phyloP scores from a whole-genome alignment of 2,113 vertebrate species.

The Nothobranchius furzeri region DNA sequence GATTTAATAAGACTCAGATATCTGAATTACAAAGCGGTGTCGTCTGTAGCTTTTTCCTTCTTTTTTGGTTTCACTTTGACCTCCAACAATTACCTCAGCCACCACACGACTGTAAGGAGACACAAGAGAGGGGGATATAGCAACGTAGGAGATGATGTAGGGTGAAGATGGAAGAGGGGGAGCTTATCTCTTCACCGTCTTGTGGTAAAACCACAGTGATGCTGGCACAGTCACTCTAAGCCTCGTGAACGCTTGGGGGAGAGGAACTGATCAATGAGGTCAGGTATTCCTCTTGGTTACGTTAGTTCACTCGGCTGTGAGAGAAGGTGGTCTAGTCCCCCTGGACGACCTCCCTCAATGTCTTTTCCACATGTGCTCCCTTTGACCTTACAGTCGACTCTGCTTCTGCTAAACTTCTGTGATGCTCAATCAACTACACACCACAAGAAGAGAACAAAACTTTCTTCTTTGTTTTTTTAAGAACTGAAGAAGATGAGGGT shows the following conservation, averaged over 20 bases:
- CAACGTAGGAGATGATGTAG: neutral
- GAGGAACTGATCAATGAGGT: slow-evolving; percentile 81
- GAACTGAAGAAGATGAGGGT: slow-evolving; percentile 9
- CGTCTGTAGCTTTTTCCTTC: slow-evolving; percentile 52
- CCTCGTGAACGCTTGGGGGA: slow-evolving; percentile 67
- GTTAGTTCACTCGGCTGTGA: slow-evolving; percentile 66
- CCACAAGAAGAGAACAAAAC: slow-evolving; percentile 38
- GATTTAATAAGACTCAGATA: slow-evolving; percentile 71
- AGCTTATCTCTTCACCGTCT: slow-evolving; percentile 54
- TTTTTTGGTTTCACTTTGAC: slow-evolving; percentile 48
- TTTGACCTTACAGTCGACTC: slow-evolving; percentile 49
- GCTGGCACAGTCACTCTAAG: slow-evolving; percentile 42
- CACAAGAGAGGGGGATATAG: slow-evolving; percentile 21
- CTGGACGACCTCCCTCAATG: slow-evolving; percentile 59
- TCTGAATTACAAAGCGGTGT: slow-evolving; percentile 39
- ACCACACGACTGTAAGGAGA: slow-evolving; percentile 53
- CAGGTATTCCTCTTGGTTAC: slow-evolving; percentile 69
- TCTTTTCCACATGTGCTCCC: slow-evolving; percentile 78
- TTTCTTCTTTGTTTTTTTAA: slow-evolving; percentile 51
- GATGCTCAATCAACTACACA: slow-evolving; percentile 40
- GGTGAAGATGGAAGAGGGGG: neutral
- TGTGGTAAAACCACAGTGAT: slow-evolving; percentile 38
- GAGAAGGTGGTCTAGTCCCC: slow-evolving; percentile 58
- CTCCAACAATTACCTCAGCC: slow-evolving; percentile 70
- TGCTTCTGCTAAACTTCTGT: slow-evolving; percentile 30